Evolutionary conservation across 1,140 invertebrate genomes (phyloP).

Genomic region (Saccostrea echinata): DNA sequence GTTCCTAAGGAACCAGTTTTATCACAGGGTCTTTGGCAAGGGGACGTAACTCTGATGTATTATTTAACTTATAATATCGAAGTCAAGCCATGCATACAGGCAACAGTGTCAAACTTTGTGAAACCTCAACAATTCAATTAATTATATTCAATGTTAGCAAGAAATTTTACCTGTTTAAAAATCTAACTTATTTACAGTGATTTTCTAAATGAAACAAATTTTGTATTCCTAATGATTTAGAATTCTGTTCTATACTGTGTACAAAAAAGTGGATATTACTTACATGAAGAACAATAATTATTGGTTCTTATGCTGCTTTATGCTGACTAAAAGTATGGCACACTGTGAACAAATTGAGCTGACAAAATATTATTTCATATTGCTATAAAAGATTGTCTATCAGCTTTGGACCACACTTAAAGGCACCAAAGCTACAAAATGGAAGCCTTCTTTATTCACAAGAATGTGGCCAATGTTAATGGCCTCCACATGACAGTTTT

Average conservation of each 20-base stretch:
- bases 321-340: not conserved
- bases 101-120: no score
- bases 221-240: not conserved
- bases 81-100: no score
- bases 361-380: not conserved
- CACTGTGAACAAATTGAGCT: not conserved
- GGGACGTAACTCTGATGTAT: no score
- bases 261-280: not conserved
- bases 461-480: not conserved
- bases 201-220: no score
- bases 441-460: constrained; percentile 19
- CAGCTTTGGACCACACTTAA: not conserved
- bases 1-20: no score
- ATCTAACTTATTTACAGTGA: no score
- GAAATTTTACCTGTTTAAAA: no score
- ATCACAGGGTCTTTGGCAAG: no score
- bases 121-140: no score
- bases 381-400: not conserved
- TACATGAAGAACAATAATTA: not conserved
- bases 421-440: constrained; percentile 12
- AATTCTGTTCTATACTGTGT: not conserved
- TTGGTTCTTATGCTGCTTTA: not conserved
- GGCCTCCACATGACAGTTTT: not conserved
- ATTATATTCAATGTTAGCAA: no score
- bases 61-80: no score